Percentiles rank a stretch among this genome's conserved stretches.
Evolutionary conservation across 1,140 invertebrate species (phyloP).

Genomic region (Brachionus rotundiformis): DNA sequence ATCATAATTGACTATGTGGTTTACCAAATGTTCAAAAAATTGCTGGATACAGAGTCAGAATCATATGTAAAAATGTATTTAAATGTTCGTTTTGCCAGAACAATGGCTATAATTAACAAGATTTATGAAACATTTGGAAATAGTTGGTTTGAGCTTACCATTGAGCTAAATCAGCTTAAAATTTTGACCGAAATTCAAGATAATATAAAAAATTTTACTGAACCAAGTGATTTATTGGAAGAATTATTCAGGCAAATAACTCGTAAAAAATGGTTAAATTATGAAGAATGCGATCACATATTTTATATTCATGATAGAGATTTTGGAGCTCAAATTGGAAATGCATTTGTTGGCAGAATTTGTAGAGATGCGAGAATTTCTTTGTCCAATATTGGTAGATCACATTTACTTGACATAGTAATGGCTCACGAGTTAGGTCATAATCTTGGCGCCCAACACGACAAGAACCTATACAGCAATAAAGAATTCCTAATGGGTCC

Average conservation of each 20-base stretch:
- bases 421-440: constrained; percentile 11
- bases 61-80: not conserved
- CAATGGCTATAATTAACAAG: not conserved
- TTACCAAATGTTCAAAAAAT: not conserved
- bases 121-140: not conserved
- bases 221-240: not conserved
- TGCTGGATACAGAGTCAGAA: not conserved
- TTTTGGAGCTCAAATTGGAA: not conserved
- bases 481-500: not conserved
- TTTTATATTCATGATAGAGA: not conserved
- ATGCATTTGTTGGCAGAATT: not conserved
- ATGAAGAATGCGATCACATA: not conserved
- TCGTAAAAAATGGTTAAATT: not conserved
- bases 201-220: not conserved
- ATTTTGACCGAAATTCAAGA: not conserved
- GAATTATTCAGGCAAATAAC: too few species aligned
- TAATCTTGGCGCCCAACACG: not conserved
- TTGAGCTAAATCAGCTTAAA: not conserved
- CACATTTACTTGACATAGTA: not conserved
- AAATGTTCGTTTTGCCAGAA: not conserved
- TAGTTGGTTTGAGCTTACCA: not conserved
- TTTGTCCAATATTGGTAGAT: not conserved
- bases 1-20: not conserved
- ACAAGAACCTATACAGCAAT: not conserved
- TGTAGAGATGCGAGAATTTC: not conserved